Conservation (phyloP, 2,888 invertebrate species). For the Elmis aenea region DNA sequence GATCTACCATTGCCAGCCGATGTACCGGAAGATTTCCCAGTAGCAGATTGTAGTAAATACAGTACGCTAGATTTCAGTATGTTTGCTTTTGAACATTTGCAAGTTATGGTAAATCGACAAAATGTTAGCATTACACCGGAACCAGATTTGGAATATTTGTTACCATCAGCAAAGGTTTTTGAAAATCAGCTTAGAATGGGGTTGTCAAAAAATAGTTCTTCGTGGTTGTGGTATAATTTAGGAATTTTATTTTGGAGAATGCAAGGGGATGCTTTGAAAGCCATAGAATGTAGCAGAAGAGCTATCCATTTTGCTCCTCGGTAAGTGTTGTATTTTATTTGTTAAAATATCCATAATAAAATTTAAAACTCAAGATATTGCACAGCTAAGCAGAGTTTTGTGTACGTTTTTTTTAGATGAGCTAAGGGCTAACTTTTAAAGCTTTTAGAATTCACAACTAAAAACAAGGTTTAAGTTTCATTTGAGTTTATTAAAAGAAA, state of each 20-base stretch:
- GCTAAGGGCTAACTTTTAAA: too few relatives aligned
- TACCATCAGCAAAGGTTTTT: slow-evolving; percentile 47
- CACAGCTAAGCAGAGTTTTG: too few relatives aligned
- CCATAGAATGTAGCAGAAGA: slow-evolving; percentile 72
- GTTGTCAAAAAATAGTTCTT: slow-evolving; percentile 61
- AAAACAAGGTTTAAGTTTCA: too few relatives aligned
- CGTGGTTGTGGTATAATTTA: slow-evolving; percentile 76
- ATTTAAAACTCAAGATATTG: too few relatives aligned
- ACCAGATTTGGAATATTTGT: slow-evolving; percentile 46
- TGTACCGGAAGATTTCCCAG: slow-evolving; percentile 14
- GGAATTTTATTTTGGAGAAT: slow-evolving; percentile 76
- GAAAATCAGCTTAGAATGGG: slow-evolving; percentile 62
- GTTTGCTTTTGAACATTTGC: slow-evolving; percentile 61
- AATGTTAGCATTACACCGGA: slow-evolving; percentile 52
- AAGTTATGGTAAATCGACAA: slow-evolving; percentile 50
- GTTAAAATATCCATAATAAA: neutral
- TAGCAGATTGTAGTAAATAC: slow-evolving; percentile 44
- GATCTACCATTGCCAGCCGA: slow-evolving; percentile 2
- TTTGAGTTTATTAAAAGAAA: too few relatives aligned
- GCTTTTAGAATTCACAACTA: too few relatives aligned
- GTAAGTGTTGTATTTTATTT: slow-evolving; percentile 33
- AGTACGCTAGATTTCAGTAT: slow-evolving; percentile 57
- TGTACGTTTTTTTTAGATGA: too few relatives aligned
- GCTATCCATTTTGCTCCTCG: slow-evolving; percentile 71
- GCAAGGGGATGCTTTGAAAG: slow-evolving; percentile 67